Evolutionary conservation across 2,888 invertebrate genomes (phyloP), one percentile per base, ranked within the genome.

Genomic region (Lucinisca nassula): DNA sequence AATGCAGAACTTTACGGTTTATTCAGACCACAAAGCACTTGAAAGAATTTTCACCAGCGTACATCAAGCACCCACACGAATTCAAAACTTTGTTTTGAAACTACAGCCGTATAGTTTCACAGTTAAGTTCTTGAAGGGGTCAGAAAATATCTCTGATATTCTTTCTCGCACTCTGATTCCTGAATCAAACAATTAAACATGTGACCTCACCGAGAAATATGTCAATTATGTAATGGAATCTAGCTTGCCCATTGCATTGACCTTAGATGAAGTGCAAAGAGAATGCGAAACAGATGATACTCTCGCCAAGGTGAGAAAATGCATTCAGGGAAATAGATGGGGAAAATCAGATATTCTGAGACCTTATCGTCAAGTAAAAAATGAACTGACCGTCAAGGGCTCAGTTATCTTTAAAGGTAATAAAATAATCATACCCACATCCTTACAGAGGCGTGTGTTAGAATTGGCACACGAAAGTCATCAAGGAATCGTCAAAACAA

Each of bases 401-500:
- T 37, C 38, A 24, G 30, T 85, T 27, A 38, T 88, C 3, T 38
- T 88, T 8, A 37, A 67, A 38, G 76, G 51, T 10, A 61, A 27
- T n/a, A 75, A 76, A 74, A 8, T 88, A 6, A 51, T 82, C n/a
- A 79, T 86, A 17, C 85, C 85, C 1, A 32, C 30, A 27, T 21
- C 35, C 32, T 40, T 82, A 12, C 51, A 78, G 24, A 6, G 27
- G 51, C 72, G 61, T 24, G 74, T 79, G 17, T 21, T 88, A 37
- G 35, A 70, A 35, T 30, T 88, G 12, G 82, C 79, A 35, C 82
- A 88, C 79, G 78, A 82, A 37, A 49, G 40, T n/a, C 88, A 88
- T 38, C 85, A 82, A 61, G 88, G 88, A 0, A 45, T 86, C 8
- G 84, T 86, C 1, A 83, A 78, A 70, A 87, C 87, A 67, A 87